Evolutionary conservation across 2,797 vertebrate species (phyloP).

Genomic region (Odontamblyopus lacepedii): DNA sequence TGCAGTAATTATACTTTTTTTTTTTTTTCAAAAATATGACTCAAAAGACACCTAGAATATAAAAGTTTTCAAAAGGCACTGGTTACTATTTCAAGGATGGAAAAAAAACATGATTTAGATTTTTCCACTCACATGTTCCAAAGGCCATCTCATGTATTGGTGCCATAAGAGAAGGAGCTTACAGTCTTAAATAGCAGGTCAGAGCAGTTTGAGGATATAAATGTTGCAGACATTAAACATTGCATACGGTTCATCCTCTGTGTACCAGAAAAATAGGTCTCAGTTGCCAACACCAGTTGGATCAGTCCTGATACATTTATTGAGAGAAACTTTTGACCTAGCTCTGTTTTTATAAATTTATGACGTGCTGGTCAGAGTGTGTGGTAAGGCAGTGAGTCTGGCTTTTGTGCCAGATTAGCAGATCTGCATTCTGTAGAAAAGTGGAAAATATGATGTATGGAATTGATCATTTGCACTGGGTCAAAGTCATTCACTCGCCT

Average conservation of each 20-base stretch:
- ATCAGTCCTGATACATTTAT: slow-evolving; percentile 21
- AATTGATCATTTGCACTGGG: slow-evolving; percentile 52
- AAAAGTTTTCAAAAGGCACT: slow-evolving; percentile 37
- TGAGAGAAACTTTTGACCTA: slow-evolving; percentile 35
- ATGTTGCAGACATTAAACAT: slow-evolving; percentile 38
- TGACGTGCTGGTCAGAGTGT: slow-evolving; percentile 48
- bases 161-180: slow-evolving; percentile 60
- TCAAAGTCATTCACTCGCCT: slow-evolving; percentile 29
- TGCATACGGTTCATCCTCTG: slow-evolving; percentile 20
- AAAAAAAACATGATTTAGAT: slow-evolving; percentile 68
- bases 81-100: slow-evolving; percentile 57
- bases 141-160: slow-evolving; percentile 38
- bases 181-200: slow-evolving; percentile 59
- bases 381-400: slow-evolving; percentile 46
- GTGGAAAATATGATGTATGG: slow-evolving; percentile 69
- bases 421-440: slow-evolving; percentile 47
- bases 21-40: slow-evolving; percentile 2
- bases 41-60: slow-evolving; percentile 42
- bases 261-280: slow-evolving; percentile 19
- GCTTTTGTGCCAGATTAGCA: slow-evolving; percentile 47
- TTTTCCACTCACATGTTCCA: slow-evolving; percentile 65
- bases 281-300: slow-evolving; percentile 34
- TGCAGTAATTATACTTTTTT: not conserved
- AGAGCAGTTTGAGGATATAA: slow-evolving; percentile 42
- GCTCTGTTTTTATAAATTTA: slow-evolving; percentile 46